These are phyloP conservation scores for Drosophila sordidula DNA, from an alignment of 2,888 invertebrate species.

Conservation along the genomic window DNA sequence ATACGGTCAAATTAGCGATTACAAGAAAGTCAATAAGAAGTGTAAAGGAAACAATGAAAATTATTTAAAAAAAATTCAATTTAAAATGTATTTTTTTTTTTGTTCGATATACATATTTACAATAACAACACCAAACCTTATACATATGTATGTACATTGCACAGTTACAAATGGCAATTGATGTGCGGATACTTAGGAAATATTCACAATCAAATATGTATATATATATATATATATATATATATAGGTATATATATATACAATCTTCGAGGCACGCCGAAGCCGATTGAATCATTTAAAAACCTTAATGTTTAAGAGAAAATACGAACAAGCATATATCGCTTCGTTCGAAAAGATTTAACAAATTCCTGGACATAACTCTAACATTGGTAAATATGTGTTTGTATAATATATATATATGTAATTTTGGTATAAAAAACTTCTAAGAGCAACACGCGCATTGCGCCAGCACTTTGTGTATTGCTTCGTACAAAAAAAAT, in stretches of 20 bases:
- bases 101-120: conserved; percentile 53
- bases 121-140: conserved; percentile 39
- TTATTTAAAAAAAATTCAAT: background rate
- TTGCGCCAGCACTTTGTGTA: conserved; percentile 44
- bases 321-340: conserved; percentile 1
- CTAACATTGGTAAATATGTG: conserved; percentile 51
- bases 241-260: conserved; percentile 13
- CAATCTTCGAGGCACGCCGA: conserved; percentile 39
- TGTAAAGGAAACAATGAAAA: background rate
- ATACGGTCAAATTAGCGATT: too few species aligned
- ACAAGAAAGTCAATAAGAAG: too few species aligned
- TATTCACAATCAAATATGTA: conserved; percentile 14
- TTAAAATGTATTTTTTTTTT: conserved; percentile 22
- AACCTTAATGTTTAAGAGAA: conserved; percentile 2
- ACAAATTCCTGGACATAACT: conserved; percentile 30
- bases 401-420: background rate
- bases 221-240: conserved; percentile 1
- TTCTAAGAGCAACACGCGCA: conserved; percentile 27
- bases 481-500: conserved; percentile 22
- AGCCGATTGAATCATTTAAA: conserved; percentile 24
- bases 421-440: conserved; percentile 66
- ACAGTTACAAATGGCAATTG: conserved; percentile 10
- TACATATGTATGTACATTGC: conserved; percentile 21
- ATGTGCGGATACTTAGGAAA: conserved; percentile 4
- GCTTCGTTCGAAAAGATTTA: conserved; percentile 20